These are phyloP conservation scores for Panagrolaimus sp. DNA, from an alignment of 1,140 invertebrate genomes.

Conservation along the genomic window DNA sequence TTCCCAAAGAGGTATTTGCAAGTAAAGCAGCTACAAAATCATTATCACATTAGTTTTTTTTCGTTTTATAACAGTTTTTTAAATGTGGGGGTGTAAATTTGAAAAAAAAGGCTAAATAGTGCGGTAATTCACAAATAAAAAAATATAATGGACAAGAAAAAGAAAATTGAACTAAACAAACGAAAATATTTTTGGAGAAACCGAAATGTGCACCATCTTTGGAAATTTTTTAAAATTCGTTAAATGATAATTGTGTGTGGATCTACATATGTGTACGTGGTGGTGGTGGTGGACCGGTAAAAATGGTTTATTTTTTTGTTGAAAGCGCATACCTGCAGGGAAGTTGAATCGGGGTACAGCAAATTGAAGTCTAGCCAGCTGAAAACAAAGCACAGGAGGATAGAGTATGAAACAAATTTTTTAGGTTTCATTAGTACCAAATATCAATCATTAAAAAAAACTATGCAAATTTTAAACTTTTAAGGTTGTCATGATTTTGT, in stretches of 20 bases:
- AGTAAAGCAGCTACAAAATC: constrained; percentile 10
- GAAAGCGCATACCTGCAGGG: constrained; percentile 8
- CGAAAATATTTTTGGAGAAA: not conserved
- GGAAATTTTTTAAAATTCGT: constrained; percentile 4
- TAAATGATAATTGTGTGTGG: not conserved
- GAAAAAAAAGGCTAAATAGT: too few relatives aligned
- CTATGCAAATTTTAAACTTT: not conserved
- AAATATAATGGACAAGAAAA: too few relatives aligned
- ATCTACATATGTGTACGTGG: not conserved
- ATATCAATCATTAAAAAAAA: not conserved
- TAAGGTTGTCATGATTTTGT: not conserved
- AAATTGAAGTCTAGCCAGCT: constrained; percentile 36
- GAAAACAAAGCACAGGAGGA: constrained; percentile 36
- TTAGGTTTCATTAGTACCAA: constrained; percentile 6
- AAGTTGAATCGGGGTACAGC: constrained; percentile 20
- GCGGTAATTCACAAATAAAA: too few relatives aligned
- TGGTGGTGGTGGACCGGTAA: not conserved
- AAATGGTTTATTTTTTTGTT: too few relatives aligned
- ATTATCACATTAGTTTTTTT: too few relatives aligned
- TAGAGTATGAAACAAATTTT: constrained; percentile 21
- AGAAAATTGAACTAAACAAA: too few relatives aligned
- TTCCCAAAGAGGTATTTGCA: not conserved
- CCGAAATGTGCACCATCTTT: constrained; percentile 3
- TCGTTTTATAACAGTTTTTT: too few relatives aligned
- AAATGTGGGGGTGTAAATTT: too few relatives aligned